A percentile compares a stretch with the other conserved stretches of the same genome.
phyloP scores from a whole-genome alignment of 2,888 invertebrate genomes.

The Heliconius hortense region DNA sequence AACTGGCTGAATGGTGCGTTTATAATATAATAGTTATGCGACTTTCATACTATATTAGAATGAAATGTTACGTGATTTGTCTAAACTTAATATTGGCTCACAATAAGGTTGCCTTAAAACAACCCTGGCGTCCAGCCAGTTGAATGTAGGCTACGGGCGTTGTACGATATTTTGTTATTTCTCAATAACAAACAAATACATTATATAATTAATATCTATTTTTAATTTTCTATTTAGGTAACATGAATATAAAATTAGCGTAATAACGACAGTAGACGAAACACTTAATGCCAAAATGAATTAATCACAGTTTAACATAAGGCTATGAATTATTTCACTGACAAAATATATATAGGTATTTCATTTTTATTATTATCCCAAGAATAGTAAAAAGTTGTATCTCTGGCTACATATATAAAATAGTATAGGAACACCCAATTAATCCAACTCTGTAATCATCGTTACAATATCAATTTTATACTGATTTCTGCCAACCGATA shows the following conservation, averaged over 20 bases:
- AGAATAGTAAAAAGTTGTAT: too few species aligned
- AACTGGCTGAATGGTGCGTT: neutral
- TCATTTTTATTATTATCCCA: too few species aligned
- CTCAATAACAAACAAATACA: slow-evolving; percentile 20
- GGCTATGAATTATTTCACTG: too few species aligned
- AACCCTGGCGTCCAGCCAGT: slow-evolving; percentile 45
- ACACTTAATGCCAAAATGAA: too few species aligned
- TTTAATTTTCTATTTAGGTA: too few species aligned
- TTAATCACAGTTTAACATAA: too few species aligned
- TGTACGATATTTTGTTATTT: slow-evolving; percentile 37
- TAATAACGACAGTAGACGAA: too few species aligned
- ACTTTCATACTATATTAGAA: slow-evolving; percentile 12
- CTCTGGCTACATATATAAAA: neutral
- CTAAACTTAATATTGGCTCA: slow-evolving; percentile 32
- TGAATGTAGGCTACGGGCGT: slow-evolving; percentile 41
- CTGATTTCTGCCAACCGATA: neutral
- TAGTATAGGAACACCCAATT: neutral
- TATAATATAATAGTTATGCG: neutral
- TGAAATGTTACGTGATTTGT: slow-evolving; percentile 9
- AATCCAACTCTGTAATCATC: neutral
- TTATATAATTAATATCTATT: slow-evolving; percentile 17
- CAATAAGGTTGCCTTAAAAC: slow-evolving; percentile 36
- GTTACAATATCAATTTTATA: neutral
- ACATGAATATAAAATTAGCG: too few species aligned
- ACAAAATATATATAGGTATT: too few species aligned